Percentiles rank a stretch among this genome's conserved stretches.
Evolutionary conservation across 1,140 invertebrate genomes (phyloP).

Genomic region (Hermetia illucens): DNA sequence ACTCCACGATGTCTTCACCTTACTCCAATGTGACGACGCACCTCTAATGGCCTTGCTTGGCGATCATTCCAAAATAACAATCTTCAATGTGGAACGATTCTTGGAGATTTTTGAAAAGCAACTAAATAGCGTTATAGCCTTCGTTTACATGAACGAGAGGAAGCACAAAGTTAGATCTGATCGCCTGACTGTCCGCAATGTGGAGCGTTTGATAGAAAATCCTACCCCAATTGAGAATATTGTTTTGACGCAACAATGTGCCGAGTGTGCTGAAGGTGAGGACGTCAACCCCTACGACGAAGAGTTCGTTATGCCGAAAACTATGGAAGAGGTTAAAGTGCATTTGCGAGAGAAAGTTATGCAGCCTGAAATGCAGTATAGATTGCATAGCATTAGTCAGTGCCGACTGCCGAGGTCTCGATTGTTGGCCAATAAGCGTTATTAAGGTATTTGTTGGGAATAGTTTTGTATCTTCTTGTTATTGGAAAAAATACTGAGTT

Average conservation of each 20-base stretch:
- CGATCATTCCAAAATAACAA: slow-evolving; percentile 18
- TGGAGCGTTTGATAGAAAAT: slow-evolving; percentile 18
- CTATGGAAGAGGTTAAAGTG: slow-evolving; percentile 16
- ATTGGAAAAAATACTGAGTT: too few relatives aligned
- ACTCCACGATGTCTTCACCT: slow-evolving; percentile 5
- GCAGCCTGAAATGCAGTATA: slow-evolving; percentile 25
- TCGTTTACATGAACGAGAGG: slow-evolving; percentile 18
- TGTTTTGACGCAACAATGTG: slow-evolving; percentile 22
- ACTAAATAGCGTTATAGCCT: slow-evolving; percentile 16
- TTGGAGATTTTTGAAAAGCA: slow-evolving; percentile 15
- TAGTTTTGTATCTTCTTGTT: too few relatives aligned
- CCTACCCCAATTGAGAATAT: slow-evolving; percentile 22
- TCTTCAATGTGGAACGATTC: slow-evolving; percentile 17
- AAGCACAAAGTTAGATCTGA: slow-evolving; percentile 5
- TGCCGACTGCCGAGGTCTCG: slow-evolving; percentile 20
- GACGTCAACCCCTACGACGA: slow-evolving; percentile 14
- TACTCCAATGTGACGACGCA: slow-evolving; percentile 14
- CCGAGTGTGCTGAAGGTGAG: slow-evolving; percentile 24
- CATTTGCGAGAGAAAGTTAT: slow-evolving; percentile 23
- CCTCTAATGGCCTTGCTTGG: slow-evolving; percentile 11
- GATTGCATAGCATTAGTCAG: slow-evolving; percentile 22
- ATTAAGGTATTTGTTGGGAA: too few relatives aligned
- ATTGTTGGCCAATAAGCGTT: slow-evolving; percentile 15
- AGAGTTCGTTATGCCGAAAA: slow-evolving; percentile 8
- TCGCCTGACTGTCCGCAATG: slow-evolving; percentile 10